Conservation (phyloP, 1,140 invertebrate species). For the Eciton burchellii region DNA sequence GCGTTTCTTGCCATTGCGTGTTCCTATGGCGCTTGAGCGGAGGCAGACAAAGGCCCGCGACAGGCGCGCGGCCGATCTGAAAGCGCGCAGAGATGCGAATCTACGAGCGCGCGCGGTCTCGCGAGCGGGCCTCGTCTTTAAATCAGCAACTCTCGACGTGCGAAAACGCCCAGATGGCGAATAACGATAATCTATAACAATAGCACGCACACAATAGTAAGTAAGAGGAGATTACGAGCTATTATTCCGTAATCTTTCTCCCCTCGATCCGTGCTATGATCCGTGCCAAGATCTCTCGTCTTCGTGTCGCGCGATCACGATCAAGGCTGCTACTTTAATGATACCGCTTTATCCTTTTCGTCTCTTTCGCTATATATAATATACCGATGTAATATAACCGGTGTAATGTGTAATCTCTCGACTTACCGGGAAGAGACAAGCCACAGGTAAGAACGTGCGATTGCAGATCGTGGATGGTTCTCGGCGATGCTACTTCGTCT, state of each 20-base stretch:
- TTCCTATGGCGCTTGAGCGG: slow-evolving; percentile 1
- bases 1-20: slow-evolving; percentile 47
- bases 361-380: too few species aligned
- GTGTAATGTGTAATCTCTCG: slow-evolving; percentile 4
- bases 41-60: slow-evolving; percentile 28
- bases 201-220: background rate
- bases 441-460: slow-evolving; percentile 82
- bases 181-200: background rate
- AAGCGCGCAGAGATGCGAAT: slow-evolving; percentile 26
- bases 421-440: slow-evolving; percentile 83
- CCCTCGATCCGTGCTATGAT: background rate
- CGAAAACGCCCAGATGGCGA: background rate
- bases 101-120: slow-evolving; percentile 8
- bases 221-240: background rate
- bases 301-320: background rate
- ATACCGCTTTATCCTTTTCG: background rate
- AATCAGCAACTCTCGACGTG: background rate
- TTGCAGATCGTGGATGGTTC: slow-evolving; percentile 82
- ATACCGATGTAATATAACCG: too few species aligned
- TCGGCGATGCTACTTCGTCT: slow-evolving; percentile 81
- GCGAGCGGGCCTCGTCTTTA: background rate
- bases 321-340: background rate
- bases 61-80: slow-evolving; percentile 1
- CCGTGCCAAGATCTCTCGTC: background rate
- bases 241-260: background rate